A percentile compares a stretch with the other conserved stretches of the same genome.
These are phyloP conservation scores for Phenganax marumi DNA, from an alignment of 92 coral and sea anemone genomes.

Conservation along the genomic window DNA sequence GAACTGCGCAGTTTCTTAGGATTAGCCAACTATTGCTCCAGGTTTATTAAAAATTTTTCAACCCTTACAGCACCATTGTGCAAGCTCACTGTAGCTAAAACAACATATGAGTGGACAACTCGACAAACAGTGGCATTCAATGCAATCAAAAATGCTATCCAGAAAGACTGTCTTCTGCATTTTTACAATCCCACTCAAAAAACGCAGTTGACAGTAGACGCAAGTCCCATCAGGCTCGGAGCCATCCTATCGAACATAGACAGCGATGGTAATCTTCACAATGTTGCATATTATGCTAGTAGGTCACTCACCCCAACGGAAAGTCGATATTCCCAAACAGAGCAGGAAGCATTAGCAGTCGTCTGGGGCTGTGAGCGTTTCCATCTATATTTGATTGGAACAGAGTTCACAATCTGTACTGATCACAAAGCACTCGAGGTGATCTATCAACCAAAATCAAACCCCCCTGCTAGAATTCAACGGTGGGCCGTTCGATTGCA, in stretches of 20 bases:
- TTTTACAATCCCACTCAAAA: constrained; percentile 49
- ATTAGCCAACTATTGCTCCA: too few relatives aligned
- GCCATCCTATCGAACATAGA: constrained; percentile 49
- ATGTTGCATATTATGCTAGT: constrained; percentile 58
- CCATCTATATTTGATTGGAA: constrained; percentile 23
- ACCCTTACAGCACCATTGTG: too few relatives aligned
- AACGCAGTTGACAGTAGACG: constrained; percentile 47
- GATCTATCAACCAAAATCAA: too few relatives aligned
- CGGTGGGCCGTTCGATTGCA: too few relatives aligned
- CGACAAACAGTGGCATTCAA: constrained; percentile 16
- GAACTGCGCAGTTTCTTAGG: too few relatives aligned
- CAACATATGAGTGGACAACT: too few relatives aligned
- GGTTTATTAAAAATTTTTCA: too few relatives aligned
- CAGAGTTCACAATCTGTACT: constrained; percentile 28
- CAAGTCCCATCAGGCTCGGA: constrained; percentile 45
- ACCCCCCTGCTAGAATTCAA: too few relatives aligned
- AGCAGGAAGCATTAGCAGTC: too few relatives aligned
- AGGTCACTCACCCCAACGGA: constrained; percentile 40
- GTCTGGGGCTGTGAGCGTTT: too few relatives aligned
- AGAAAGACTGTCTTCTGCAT: constrained; percentile 52
- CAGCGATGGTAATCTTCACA: constrained; percentile 34
- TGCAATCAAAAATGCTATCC: constrained; percentile 7
- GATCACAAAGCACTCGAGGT: too few relatives aligned
- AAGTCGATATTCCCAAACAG: constrained; percentile 29
- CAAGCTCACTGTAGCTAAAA: background rate